A percentile compares a stretch with the other conserved stretches of the same genome.
Conservation (phyloP, 2,113 vertebrate species). For the Oophaga pumilio region DNA sequence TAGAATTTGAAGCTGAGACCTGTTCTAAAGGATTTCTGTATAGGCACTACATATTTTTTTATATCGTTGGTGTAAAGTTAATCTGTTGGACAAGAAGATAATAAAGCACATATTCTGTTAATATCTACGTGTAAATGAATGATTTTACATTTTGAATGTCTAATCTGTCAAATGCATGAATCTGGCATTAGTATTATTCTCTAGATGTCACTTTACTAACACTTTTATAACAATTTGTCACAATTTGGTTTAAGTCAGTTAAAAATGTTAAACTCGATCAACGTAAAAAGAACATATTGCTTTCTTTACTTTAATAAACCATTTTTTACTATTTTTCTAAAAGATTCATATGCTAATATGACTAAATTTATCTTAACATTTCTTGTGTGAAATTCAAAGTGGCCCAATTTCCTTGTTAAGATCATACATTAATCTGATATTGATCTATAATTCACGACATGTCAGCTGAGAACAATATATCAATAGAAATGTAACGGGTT, state of each 20-base stretch:
- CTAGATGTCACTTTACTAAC: too few relatives aligned
- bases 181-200: too few relatives aligned
- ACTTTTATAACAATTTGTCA: background rate
- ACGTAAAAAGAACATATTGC: background rate
- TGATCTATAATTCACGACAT: constrained; percentile 56
- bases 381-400: constrained; percentile 21
- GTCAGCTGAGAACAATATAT: constrained; percentile 53
- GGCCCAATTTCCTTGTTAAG: constrained; percentile 39
- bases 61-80: too few relatives aligned
- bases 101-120: too few relatives aligned
- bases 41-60: too few relatives aligned
- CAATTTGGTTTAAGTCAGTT: background rate
- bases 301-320: constrained; percentile 30
- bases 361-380: constrained; percentile 41
- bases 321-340: constrained; percentile 39
- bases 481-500: constrained; percentile 53
- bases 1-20: too few relatives aligned
- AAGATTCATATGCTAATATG: constrained; percentile 30
- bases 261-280: background rate
- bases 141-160: too few relatives aligned
- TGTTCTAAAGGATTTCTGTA: too few relatives aligned
- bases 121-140: too few relatives aligned
- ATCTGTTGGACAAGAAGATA: too few relatives aligned
- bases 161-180: too few relatives aligned
- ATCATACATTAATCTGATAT: constrained; percentile 58